Evolutionary conservation across 2,797 vertebrate genomes (phyloP), one percentile per base, ranked within the genome.

Genomic region (Gobio occitaniae): DNA sequence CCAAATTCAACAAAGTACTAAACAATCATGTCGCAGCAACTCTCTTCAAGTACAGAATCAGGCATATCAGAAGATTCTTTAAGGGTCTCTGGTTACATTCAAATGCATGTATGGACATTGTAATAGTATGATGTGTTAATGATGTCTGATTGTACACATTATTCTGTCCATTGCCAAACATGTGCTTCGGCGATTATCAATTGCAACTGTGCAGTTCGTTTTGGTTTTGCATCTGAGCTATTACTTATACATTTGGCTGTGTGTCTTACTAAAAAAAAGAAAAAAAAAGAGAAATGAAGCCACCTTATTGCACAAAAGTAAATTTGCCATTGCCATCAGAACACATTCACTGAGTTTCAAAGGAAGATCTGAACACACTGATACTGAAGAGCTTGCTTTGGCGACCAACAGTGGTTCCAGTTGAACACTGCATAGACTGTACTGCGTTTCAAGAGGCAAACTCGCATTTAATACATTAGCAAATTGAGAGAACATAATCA

Each of bases 331-430:
- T 47, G 54, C 79, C 72, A 71, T 36, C 44, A 66, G 56, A 56
- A 59, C 9, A 83, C 59, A 83, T 66, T 76, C 52, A 87, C 29
- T n/a, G 21, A 29, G 10, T 83, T 84, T 83, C 56, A 82, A 65
- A 82, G 56, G 56, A 83, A 65, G 10, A 70, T 41, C 44, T 81
- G 41, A 66, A 79, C 47, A 86, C 6, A 17, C 38, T n/a, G 50
- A 47, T 48, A 41, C 71, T 63, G 29, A 74, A 68, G 74, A 70
- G 66, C 15, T 66, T 63, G 61, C 74, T 74, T 32, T 81, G 69
- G 68, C 15, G 56, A 66, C 15, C 52, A 63, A 52, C 78, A 84
- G 52, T 61, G 72, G 54, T 84, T 89, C 85, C 85, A 88, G 89
- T 83, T 87, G 63, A 84, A 78, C 47, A 80, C 81, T 83, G 41